These are phyloP conservation scores for Boloria selene DNA, from an alignment of 2,888 invertebrate species.

Conservation along the genomic window DNA sequence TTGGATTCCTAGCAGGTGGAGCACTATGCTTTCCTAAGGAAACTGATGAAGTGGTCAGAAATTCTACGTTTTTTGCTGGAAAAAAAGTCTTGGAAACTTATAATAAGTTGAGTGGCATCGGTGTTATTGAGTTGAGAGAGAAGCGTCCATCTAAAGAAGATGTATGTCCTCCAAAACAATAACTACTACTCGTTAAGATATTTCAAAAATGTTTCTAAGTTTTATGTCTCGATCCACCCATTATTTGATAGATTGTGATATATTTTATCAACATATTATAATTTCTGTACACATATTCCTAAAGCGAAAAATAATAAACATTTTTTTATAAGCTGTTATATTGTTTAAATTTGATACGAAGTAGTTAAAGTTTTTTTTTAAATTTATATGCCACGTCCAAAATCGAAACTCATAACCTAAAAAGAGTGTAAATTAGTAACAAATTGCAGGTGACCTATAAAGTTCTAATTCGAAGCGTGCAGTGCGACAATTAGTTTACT, in stretches of 20 bases:
- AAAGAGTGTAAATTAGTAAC: too few species aligned
- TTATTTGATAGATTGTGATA: too few species aligned
- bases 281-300: too few species aligned
- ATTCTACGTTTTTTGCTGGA: constrained; percentile 41
- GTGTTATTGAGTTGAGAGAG: constrained; percentile 46
- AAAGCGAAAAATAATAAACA: too few species aligned
- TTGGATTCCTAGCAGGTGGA: constrained; percentile 53
- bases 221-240: too few species aligned
- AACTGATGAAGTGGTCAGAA: constrained; percentile 57
- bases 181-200: not conserved
- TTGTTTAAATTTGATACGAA: too few species aligned
- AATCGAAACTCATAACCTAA: too few species aligned
- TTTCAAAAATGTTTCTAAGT: not conserved
- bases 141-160: constrained; percentile 54
- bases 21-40: constrained; percentile 62
- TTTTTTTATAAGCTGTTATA: too few species aligned
- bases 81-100: constrained; percentile 45
- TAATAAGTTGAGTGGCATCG: constrained; percentile 47
- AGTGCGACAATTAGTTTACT: constrained; percentile 19
- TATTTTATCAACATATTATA: too few species aligned
- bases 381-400: too few species aligned
- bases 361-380: too few species aligned
- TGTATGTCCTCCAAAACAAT: constrained; percentile 44
- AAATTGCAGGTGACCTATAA: constrained; percentile 21
- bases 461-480: constrained; percentile 21